Evolutionary conservation across 2,113 vertebrate species (phyloP), one percentile per base, ranked within the genome.

Genomic region (Rissa tridactyla): DNA sequence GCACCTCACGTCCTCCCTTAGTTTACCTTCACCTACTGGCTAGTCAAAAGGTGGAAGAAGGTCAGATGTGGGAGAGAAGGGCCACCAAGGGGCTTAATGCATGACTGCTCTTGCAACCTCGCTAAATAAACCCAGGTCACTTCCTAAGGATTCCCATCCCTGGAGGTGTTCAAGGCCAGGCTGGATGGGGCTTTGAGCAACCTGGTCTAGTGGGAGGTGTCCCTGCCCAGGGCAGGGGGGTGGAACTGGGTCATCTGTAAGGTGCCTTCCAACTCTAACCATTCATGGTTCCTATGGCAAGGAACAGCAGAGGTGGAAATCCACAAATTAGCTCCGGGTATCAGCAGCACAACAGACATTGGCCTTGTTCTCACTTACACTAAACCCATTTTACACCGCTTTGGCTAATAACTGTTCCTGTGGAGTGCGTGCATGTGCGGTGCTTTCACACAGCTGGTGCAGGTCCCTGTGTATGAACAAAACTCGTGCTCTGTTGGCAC

Each of bases 111-210:
- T 36, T 38, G 27, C 19, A 44, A 2, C 46, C 30, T 82, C 2
- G 1, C 38, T 58, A 29, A 40, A 15, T 23, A n/a, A 55, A 81
- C 22, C 42, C 29, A 9, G 0, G 0, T 38, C 23, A 6, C 27
- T 58, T 69, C 46, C 40, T 29, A 8, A 49, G 42, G 46, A 27
- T 68, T 46, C 26, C 30, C 42, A 11, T 66, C 64, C 64, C 64
- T 46, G 30, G 64, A 66, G 20, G 29, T 15, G 29, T 66, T 66
- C 20, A 10, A 66, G 51, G 12, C 44, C 32, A n/a, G 65, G 44
- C 15, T n/a, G 44, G 32, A 47, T 12, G 22, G 44, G 44, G 65
- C 44, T 68, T n/a, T 17, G 65, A 47, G 32, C 44, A 68, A 1
- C 44, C 42, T 47, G 22, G 30, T 25, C 44, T 47, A 12, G 44